These are phyloP conservation scores for Sorex araneus DNA, from an alignment of 2,113 vertebrate species.

Conservation along the genomic window DNA sequence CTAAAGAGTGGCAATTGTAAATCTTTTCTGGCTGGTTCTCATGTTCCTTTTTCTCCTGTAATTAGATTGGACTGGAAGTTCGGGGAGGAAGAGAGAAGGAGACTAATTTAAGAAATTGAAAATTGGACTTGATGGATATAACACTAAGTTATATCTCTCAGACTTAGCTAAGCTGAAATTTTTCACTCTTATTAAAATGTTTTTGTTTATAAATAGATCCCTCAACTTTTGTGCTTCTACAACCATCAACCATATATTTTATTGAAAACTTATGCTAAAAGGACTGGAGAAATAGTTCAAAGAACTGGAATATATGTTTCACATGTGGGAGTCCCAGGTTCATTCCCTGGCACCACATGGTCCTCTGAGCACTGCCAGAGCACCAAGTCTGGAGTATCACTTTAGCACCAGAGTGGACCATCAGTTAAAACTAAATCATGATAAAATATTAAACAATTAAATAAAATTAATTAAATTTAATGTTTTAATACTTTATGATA, in stretches of 20 bases:
- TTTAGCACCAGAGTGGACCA: too few species aligned
- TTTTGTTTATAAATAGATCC: constrained; percentile 67
- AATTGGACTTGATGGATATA: constrained; percentile 72
- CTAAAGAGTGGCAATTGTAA: constrained; percentile 80
- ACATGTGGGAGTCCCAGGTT: too few species aligned
- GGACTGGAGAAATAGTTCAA: not conserved
- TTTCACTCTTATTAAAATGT: constrained; percentile 74
- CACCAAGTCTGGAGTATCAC: too few species aligned
- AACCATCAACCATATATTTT: constrained; percentile 75
- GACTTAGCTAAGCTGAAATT: constrained; percentile 77
- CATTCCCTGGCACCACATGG: too few species aligned
- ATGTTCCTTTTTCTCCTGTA: constrained; percentile 72
- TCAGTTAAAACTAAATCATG: too few species aligned
- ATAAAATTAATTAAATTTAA: not conserved
- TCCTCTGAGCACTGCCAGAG: too few species aligned
- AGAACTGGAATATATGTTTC: too few species aligned
- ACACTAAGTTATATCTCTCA: constrained; percentile 79
- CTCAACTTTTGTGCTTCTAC: constrained; percentile 57
- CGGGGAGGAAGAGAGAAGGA: constrained; percentile 71
- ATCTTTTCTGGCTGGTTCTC: constrained; percentile 74
- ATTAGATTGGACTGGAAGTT: constrained; percentile 81
- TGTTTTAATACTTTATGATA: constrained; percentile 46
- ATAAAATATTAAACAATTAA: too few species aligned
- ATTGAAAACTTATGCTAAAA: constrained; percentile 73
- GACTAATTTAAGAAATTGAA: constrained; percentile 77